phyloP scores from a whole-genome alignment of 2,113 vertebrate genomes.

The Sclerurus mexicanus region DNA sequence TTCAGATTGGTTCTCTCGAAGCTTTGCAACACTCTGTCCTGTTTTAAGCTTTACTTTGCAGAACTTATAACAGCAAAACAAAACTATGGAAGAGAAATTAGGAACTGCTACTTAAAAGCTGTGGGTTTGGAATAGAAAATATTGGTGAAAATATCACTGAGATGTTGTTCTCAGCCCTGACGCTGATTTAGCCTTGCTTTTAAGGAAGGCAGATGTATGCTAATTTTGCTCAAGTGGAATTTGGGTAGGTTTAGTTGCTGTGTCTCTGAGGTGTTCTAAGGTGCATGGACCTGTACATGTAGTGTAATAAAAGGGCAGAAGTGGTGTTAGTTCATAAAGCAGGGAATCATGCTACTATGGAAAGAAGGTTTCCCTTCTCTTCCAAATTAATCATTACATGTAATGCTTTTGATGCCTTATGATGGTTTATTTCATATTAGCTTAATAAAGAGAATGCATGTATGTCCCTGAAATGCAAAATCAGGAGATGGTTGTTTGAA shows the following conservation, averaged over 20 bases:
- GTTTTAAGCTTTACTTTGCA: background rate
- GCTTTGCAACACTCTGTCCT: background rate
- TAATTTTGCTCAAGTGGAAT: background rate
- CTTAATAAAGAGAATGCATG: background rate
- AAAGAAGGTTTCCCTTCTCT: background rate
- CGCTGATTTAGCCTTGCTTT: background rate
- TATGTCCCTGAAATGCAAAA: background rate
- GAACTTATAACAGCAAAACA: background rate
- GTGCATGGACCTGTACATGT: background rate
- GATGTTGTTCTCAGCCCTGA: background rate
- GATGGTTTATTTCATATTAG: background rate
- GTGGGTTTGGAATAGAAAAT: background rate
- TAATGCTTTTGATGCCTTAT: background rate
- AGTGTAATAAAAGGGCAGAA: background rate
- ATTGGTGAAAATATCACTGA: background rate
- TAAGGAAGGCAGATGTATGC: background rate
- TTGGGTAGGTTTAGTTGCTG: background rate
- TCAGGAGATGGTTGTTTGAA: background rate
- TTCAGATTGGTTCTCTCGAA: background rate
- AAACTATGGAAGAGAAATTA: background rate
- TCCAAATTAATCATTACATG: background rate
- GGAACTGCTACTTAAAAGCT: background rate
- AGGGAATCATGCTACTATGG: background rate
- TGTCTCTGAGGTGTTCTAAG: background rate
- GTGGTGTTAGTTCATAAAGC: background rate